Evolutionary conservation across 1,140 invertebrate species (phyloP).

Genomic region (Microvelia longipes): DNA sequence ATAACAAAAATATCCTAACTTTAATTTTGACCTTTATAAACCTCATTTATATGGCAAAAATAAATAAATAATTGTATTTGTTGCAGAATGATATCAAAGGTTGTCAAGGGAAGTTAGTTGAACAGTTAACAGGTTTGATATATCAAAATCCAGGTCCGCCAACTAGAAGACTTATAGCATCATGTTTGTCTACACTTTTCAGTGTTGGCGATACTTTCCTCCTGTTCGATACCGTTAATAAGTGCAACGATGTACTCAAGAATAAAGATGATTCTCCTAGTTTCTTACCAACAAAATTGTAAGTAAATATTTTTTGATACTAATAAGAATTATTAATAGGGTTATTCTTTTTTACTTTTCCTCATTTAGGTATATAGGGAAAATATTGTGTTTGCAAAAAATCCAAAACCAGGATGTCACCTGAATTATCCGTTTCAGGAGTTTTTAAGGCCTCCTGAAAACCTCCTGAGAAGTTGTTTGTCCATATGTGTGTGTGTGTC

Average conservation of each 20-base stretch:
- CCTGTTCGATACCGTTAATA: conserved; percentile 93
- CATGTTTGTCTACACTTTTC: conserved; percentile 87
- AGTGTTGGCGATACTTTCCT: conserved; percentile 93
- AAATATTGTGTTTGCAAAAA: too few species aligned
- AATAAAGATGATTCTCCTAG: conserved; percentile 95
- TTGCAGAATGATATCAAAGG: conserved; percentile 86
- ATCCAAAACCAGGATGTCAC: too few species aligned
- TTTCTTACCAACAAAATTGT: conserved; percentile 84
- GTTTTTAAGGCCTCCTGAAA: too few species aligned
- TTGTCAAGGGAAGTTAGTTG: conserved; percentile 88
- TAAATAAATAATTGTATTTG: too few species aligned
- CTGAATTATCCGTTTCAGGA: too few species aligned
- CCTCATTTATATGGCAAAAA: too few species aligned
- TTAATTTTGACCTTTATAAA: too few species aligned
- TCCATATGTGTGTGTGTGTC: too few species aligned
- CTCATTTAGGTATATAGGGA: too few species aligned
- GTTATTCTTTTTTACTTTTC: too few species aligned
- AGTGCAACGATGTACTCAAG: conserved; percentile 93
- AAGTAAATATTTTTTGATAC: conserved; percentile 34
- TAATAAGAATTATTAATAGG: neutral
- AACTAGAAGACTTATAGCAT: conserved; percentile 76
- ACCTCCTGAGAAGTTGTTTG: too few species aligned
- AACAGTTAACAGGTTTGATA: conserved; percentile 79
- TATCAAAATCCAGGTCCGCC: conserved; percentile 81
- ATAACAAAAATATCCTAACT: too few species aligned